Evolutionary conservation across 2,797 vertebrate species (phyloP), one percentile per base, ranked within the genome.

Genomic region (Yasuhikotakia modesta): DNA sequence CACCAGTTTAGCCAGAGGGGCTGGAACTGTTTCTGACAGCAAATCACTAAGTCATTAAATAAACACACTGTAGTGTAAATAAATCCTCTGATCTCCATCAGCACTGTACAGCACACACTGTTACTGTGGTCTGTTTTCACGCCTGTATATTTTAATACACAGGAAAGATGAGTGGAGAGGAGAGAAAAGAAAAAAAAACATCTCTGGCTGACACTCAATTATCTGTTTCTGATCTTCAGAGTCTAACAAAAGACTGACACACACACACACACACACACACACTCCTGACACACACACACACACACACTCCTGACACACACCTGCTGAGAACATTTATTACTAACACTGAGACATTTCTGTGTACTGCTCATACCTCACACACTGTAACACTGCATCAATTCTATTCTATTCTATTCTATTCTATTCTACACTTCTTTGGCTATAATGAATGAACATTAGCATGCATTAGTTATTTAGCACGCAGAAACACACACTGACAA

Each of bases 161-260:
- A 73, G 24, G 55, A 6, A 22, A 55, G 12, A 39, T 3, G 21
- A 39, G n/a, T 16, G 1, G 19, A 12, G 8, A 52, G 0, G 8
- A 30, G 1, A 57, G 19, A 12, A 6, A 83, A 78, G 82, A 84
- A 65, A 82, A 76, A 85, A 87, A 84, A 85, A 80, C 52, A 61
- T 61, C 27, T 32, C 14, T 35, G 58, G n/a, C 58, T 27, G 27
- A 27, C 21, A 27, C 24, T 27, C 14, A 1, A 24, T 71, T 53
- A 57, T 43, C 21, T 66, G 53, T 35, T 67, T 74, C 43, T 65
- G 53, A 61, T 2, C 45, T 58, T n/a, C 35, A 70, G 35, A 61
- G 58, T 52, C 46, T 66, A 52, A 27, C 63, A 83, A 78, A 71
- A 22, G 5, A 10, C 16, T 12, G 13, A 13, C 22, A 27, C 22